phyloP scores from a whole-genome alignment of 2,113 vertebrate species.

The Neotragus moschatus region DNA sequence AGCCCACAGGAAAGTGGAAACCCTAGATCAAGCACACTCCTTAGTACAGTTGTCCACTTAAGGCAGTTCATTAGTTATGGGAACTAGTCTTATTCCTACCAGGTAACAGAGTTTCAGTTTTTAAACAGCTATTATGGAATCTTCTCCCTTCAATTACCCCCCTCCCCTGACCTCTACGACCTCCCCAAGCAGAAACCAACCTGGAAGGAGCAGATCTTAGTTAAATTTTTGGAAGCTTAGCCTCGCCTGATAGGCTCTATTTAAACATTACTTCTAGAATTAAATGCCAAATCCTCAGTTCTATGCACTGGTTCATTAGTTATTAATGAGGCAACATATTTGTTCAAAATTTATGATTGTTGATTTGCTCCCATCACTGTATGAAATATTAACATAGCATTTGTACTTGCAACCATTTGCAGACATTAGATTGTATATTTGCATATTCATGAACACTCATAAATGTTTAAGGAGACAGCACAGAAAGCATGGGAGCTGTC shows the following conservation, averaged over 20 bases:
- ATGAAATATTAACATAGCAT: conserved; percentile 84
- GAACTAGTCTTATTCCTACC: conserved; percentile 2
- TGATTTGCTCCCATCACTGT: conserved; percentile 78
- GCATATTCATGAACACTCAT: conserved; percentile 85
- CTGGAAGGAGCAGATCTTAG: background rate
- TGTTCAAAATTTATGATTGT: conserved; percentile 79
- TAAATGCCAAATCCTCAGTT: conserved; percentile 71
- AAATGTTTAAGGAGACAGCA: conserved; percentile 82
- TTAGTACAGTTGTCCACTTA: background rate
- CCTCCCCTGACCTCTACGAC: accelerated
- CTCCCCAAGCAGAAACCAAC: background rate
- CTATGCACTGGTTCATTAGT: conserved; percentile 70
- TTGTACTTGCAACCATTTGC: conserved; percentile 79
- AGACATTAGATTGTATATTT: conserved; percentile 76
- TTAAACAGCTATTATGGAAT: background rate
- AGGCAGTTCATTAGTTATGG: background rate
- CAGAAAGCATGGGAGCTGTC: conserved; percentile 82
- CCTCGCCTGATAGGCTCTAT: conserved; percentile 39
- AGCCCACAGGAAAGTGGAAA: background rate
- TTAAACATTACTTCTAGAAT: conserved; percentile 61
- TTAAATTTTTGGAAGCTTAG: background rate
- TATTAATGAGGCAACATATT: conserved; percentile 80
- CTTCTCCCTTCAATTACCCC: background rate
- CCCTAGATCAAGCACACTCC: background rate
- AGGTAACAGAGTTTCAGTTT: background rate